Conservation (phyloP, 30 jellyfish, hydroid and myxozoan genomes). For the Cassiopea andromeda region DNA sequence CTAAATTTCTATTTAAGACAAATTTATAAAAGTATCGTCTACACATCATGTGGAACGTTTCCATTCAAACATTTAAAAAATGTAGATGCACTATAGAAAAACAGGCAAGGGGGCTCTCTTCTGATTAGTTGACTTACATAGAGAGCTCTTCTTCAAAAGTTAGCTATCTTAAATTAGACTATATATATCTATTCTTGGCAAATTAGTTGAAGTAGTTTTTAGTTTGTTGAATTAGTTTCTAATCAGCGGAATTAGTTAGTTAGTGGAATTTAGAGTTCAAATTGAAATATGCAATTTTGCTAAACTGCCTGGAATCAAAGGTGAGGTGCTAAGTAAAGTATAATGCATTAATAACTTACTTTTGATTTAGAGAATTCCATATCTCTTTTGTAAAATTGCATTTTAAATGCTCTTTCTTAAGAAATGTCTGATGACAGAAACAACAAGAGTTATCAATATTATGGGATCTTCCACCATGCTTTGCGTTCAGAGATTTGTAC, state of each 20-base stretch:
- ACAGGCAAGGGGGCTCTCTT: too few relatives aligned
- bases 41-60: too few relatives aligned
- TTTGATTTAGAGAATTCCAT: not conserved
- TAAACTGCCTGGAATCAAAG: not conserved
- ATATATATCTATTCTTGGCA: not conserved
- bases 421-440: not conserved
- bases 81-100: too few relatives aligned
- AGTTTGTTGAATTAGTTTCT: not conserved
- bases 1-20: too few relatives aligned
- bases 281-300: not conserved
- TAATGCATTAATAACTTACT: not conserved
- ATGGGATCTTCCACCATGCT: constrained; percentile 4
- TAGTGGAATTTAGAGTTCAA: not conserved
- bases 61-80: too few relatives aligned
- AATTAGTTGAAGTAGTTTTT: not conserved
- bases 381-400: not conserved
- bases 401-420: not conserved
- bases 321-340: not conserved
- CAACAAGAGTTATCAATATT: constrained; percentile 1
- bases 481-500: constrained; percentile 20
- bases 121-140: too few relatives aligned
- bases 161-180: not conserved
- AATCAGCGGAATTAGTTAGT: not conserved
- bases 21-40: too few relatives aligned
- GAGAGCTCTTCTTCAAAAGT: too few relatives aligned